Evolutionary conservation across 2,113 vertebrate genomes (phyloP).

Genomic region (Delphinapterus leucas): DNA sequence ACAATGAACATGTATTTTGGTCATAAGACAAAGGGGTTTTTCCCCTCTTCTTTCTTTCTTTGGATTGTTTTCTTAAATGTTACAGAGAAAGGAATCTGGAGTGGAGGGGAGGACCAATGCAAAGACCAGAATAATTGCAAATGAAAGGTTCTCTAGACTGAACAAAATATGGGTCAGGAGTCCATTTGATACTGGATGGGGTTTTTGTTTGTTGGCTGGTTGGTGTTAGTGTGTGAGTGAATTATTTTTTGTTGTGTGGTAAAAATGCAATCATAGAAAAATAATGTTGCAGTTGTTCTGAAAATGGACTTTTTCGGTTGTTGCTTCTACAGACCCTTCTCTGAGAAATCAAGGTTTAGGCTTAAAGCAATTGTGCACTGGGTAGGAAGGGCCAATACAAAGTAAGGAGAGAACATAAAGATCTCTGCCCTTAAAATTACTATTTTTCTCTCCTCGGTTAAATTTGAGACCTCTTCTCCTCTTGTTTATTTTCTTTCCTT

Average conservation of each 20-base stretch:
- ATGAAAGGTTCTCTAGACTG: not conserved
- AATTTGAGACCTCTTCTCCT: not conserved
- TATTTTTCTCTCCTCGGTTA: not conserved
- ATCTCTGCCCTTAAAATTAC: not conserved
- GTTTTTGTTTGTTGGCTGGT: not conserved
- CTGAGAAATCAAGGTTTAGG: not conserved
- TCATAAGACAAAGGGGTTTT: not conserved
- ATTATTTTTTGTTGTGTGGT: not conserved
- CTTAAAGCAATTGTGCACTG: not conserved
- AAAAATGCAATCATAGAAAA: not conserved
- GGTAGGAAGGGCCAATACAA: not conserved
- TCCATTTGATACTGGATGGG: not conserved
- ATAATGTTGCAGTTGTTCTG: not conserved
- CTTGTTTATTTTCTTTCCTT: not conserved
- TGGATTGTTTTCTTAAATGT: not conserved
- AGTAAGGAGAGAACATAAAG: not conserved
- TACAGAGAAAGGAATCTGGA: not conserved
- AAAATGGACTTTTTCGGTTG: not conserved
- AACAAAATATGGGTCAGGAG: not conserved
- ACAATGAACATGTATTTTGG: not conserved
- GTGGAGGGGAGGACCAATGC: not conserved
- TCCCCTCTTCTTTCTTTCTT: not conserved
- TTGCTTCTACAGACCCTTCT: not conserved
- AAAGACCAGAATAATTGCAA: not conserved
- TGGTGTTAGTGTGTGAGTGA: not conserved